A percentile compares a stretch with the other conserved stretches of the same genome.
Conservation (phyloP, 35 echinoderm and acorn worm species). For the Hemicentrotus pulcherrimus region DNA sequence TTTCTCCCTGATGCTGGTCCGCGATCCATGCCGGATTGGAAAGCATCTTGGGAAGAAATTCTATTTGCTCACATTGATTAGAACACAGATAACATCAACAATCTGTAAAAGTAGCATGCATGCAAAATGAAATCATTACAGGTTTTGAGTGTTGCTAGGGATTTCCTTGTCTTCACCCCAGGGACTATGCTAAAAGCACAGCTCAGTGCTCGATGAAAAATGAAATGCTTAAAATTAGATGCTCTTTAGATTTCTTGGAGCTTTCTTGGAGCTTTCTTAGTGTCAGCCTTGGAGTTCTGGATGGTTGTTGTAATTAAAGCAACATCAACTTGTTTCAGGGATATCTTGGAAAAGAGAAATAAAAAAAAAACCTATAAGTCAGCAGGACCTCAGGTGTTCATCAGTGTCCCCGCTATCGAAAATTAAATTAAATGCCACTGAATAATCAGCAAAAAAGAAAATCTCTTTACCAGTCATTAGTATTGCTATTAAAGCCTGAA, state of each 20-base stretch:
- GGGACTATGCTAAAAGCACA: background rate
- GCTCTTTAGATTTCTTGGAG: background rate
- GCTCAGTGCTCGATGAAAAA: background rate
- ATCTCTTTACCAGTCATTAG: background rate
- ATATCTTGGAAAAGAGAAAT: no score
- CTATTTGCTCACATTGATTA: background rate
- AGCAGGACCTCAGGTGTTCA: background rate
- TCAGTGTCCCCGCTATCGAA: background rate
- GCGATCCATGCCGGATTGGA: no score
- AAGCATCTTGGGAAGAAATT: background rate
- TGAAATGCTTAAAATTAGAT: background rate
- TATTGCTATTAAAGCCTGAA: background rate
- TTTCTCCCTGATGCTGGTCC: no score
- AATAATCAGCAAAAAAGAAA: background rate
- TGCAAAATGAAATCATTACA: background rate
- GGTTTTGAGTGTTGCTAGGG: background rate
- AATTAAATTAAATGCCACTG: background rate
- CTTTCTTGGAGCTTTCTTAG: background rate
- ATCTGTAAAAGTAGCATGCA: background rate
- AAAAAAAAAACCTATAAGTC: background rate
- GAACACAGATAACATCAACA: background rate
- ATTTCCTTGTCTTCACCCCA: background rate
- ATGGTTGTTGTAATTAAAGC: background rate
- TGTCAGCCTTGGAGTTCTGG: background rate
- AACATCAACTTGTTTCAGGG: background rate